Conservation (phyloP, 1,140 invertebrate genomes). For the Drosophila murphyi region DNA sequence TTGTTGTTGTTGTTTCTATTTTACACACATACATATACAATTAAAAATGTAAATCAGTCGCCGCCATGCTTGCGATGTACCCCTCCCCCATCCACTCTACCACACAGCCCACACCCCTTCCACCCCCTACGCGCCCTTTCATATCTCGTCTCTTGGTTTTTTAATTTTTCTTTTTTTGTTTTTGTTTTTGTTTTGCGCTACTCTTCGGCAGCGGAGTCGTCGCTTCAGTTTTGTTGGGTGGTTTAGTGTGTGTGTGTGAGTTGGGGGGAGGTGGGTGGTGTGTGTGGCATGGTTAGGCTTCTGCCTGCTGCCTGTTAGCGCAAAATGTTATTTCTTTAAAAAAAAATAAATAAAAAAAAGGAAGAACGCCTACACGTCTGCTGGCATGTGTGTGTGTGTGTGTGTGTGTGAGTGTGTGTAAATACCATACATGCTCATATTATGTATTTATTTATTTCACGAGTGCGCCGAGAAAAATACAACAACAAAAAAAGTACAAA, state of each 20-base stretch:
- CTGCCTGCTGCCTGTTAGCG: conserved; percentile 9
- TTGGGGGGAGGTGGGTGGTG: conserved; percentile 24
- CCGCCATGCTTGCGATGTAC: conserved; percentile 38
- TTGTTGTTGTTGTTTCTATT: conserved; percentile 37
- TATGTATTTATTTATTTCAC: conserved; percentile 29
- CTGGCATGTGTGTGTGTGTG: conserved; percentile 6
- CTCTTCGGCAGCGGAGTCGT: conserved; percentile 40
- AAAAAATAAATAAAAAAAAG: no score
- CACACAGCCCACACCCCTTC: no score
- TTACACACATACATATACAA: conserved; percentile 62
- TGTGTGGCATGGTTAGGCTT: conserved; percentile 13
- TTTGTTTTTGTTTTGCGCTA: conserved; percentile 11
- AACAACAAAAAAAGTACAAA: conserved; percentile 2
- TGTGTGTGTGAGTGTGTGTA: conserved; percentile 11
- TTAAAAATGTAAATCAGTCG: conserved; percentile 81
- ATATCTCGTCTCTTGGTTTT: conserved; percentile 17
- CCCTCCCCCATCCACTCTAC: no score
- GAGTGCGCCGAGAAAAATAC: not conserved
- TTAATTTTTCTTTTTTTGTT: conserved; percentile 9
- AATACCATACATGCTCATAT: conserved; percentile 6
- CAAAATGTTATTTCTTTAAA: conserved; percentile 15
- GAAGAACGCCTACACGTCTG: conserved; percentile 23
- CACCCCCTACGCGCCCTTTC: conserved; percentile 24
- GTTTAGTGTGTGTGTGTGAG: conserved; percentile 21
- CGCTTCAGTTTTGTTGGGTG: conserved; percentile 42